Conservation (phyloP, 2,888 invertebrate genomes). For the Teleiodes luculella region DNA sequence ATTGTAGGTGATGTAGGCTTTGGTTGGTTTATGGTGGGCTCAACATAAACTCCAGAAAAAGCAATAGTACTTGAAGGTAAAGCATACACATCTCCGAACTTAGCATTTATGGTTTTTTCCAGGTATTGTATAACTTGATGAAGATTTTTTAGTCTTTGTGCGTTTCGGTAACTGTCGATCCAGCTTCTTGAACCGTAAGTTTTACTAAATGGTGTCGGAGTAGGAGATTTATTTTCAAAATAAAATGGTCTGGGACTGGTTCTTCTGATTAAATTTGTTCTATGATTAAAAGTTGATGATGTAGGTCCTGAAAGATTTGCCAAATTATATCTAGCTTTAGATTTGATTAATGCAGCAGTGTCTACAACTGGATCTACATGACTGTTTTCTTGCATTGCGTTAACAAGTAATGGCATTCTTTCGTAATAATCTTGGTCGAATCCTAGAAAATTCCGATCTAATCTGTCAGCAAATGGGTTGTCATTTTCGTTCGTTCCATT, state of each 20-base stretch:
- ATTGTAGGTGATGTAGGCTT: conserved; percentile 17
- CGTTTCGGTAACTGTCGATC: conserved; percentile 66
- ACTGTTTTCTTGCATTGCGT: conserved; percentile 65
- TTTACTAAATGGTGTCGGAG: conserved; percentile 63
- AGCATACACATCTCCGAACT: conserved; percentile 58
- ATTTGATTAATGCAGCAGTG: conserved; percentile 26
- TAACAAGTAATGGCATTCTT: conserved; percentile 70
- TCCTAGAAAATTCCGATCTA: conserved; percentile 62
- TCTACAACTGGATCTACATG: conserved; percentile 52
- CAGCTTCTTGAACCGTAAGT: conserved; percentile 58
- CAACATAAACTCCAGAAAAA: conserved; percentile 62
- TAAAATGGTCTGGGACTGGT: conserved; percentile 75
- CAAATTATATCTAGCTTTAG: conserved; percentile 29
- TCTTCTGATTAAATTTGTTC: conserved; percentile 44
- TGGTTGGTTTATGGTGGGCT: conserved; percentile 37
- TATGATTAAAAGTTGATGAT: conserved; percentile 32
- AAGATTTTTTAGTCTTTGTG: conserved; percentile 65
- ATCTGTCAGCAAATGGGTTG: conserved; percentile 59
- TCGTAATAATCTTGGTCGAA: conserved; percentile 71
- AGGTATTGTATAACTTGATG: conserved; percentile 66
- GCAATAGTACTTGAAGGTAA: conserved; percentile 49
- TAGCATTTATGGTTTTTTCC: conserved; percentile 67
- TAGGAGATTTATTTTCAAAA: conserved; percentile 59
- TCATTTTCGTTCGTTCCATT: conserved; percentile 34
- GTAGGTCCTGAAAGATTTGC: conserved; percentile 26